phyloP scores from a whole-genome alignment of 2,797 vertebrate species.

The Clarias fuscus region DNA sequence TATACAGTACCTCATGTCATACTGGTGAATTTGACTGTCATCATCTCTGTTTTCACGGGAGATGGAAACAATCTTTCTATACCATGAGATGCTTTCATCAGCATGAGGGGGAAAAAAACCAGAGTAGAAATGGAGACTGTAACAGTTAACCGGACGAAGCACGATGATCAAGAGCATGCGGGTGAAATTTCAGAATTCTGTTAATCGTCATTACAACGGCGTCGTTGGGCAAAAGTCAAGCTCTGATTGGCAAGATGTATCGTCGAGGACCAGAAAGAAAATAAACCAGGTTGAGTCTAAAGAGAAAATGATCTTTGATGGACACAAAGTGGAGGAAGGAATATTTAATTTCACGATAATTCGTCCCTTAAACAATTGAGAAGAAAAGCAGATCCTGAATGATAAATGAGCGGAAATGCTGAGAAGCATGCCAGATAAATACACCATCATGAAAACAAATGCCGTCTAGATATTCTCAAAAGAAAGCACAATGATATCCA shows the following conservation, averaged over 20 bases:
- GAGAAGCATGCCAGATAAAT: conserved; percentile 59
- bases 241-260: conserved; percentile 65
- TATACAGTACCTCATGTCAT: conserved; percentile 70
- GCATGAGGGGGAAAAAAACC: not conserved
- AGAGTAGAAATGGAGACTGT: conserved; percentile 67
- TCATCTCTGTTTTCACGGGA: conserved; percentile 64
- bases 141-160: conserved; percentile 61
- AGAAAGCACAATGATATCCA: conserved; percentile 79
- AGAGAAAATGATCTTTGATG: conserved; percentile 57
- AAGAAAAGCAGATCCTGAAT: conserved; percentile 31
- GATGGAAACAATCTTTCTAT: not conserved
- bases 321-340: conserved; percentile 1
- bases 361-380: conserved; percentile 40
- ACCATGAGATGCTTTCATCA: not conserved
- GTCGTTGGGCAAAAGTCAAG: conserved; percentile 43
- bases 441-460: conserved; percentile 60
- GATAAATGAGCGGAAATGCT: conserved; percentile 57
- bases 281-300: conserved; percentile 71
- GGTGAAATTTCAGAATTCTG: conserved; percentile 76
- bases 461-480: conserved; percentile 76
- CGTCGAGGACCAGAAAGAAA: conserved; percentile 61
- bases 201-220: conserved; percentile 66
- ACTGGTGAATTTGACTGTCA: conserved; percentile 76
- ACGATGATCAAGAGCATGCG: conserved; percentile 62
- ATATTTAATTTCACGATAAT: conserved; percentile 36